Evolutionary conservation across 2,888 invertebrate species (phyloP), one percentile per base, ranked within the genome.

Genomic region (Zaprionus lineosus): DNA sequence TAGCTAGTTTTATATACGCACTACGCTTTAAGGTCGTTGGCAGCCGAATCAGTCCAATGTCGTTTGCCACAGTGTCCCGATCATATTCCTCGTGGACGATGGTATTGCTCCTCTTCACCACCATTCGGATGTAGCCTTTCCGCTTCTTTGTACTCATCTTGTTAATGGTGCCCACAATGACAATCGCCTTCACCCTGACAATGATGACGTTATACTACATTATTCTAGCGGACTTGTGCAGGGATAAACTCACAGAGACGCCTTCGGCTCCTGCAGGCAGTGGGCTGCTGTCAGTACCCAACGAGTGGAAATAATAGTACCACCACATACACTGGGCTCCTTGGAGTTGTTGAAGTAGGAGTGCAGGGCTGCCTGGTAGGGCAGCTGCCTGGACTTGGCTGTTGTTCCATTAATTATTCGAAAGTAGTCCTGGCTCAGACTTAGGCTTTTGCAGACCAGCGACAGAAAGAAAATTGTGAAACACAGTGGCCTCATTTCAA

Each of bases 241-340:
- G n/a, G 8, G 8, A 8, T 24, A 2, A 16, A 29, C 56, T 41
- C 18, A 69, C 78, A 69, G 48, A n/a, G 19, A 8, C 0, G 18
- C 2, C 7, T 12, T 6, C 0, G 43, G 28, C 2, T 57, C 56
- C 24, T 66, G 34, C 8, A 78, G 37, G 3, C 77, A 78, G 33
- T 77, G 77, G 0, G 85, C 77, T 1, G 77, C 85, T 4, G 77
- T 84, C 0, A 77, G 41, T 21, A 77, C 64, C 70, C 83, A 82
- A 1, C 50, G 56, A 1, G 7, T 24, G 2, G 58, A 50, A 5
- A 77, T 66, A n/a, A 77, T 62, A 2, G 67, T 60, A 3, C 85
- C 77, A 0, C 77, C 77, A 24, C 77, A 77, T 6, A 47, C 6
- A 19, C 12, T 57, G 1, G 48, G 31, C 1, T 37, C 29, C 3